Conservation (phyloP, 92 coral and sea anemone genomes). For the Siderastrea radians region DNA sequence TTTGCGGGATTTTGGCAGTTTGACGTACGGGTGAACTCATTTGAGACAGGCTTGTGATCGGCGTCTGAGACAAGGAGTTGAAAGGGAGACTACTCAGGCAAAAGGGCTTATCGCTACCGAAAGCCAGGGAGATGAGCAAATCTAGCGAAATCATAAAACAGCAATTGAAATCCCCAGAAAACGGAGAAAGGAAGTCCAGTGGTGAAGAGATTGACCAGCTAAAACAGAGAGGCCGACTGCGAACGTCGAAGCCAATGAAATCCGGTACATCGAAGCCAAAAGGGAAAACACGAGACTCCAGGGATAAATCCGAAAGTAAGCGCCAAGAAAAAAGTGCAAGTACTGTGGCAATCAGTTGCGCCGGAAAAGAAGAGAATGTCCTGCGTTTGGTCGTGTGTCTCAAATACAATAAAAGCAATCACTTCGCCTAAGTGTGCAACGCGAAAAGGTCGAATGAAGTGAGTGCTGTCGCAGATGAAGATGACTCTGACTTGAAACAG, state of each 20-base stretch:
- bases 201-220: not conserved
- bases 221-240: not conserved
- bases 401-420: conserved; percentile 34
- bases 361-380: conserved; percentile 11
- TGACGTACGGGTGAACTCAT: conserved; percentile 26
- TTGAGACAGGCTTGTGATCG: conserved; percentile 28
- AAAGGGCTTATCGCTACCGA: conserved; percentile 1
- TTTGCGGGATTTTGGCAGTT: conserved; percentile 48
- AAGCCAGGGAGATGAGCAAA: conserved; percentile 44
- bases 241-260: not conserved
- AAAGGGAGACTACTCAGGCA: conserved; percentile 36
- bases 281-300: not conserved
- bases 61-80: conserved; percentile 15
- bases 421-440: conserved; percentile 25
- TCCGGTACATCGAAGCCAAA: not conserved
- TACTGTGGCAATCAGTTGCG: not conserved
- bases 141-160: conserved; percentile 30
- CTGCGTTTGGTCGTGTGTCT: conserved; percentile 30
- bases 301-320: not conserved
- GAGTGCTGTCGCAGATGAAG: not conserved
- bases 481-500: conserved; percentile 1
- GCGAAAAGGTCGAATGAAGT: not conserved
- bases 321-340: conserved; percentile 4
- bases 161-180: conserved; percentile 26
- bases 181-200: not conserved